A percentile compares a stretch with the other conserved stretches of the same genome.
phyloP scores from a whole-genome alignment of 2,113 vertebrate genomes.

The Hylia prasina region DNA sequence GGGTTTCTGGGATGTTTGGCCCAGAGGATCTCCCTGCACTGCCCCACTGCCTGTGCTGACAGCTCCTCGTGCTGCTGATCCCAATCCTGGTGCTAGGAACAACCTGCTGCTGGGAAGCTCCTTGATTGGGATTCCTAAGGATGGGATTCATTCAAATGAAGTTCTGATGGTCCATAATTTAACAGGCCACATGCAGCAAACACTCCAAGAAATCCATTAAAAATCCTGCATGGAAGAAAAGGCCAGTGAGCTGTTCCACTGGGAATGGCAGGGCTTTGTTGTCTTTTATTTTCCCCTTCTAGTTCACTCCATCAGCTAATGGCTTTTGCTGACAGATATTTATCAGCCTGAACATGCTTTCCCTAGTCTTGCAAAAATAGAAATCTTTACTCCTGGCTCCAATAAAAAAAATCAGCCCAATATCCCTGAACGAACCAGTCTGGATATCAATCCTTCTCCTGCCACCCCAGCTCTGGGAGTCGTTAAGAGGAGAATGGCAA shows the following conservation, averaged over 20 bases:
- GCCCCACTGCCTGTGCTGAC: neutral
- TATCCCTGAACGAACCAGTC: neutral
- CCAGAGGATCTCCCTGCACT: neutral
- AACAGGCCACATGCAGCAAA: neutral
- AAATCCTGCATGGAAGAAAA: neutral
- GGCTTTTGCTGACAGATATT: conserved; percentile 41
- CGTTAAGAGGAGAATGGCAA: neutral
- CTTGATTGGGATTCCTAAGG: neutral
- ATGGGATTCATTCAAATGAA: neutral
- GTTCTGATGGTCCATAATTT: neutral
- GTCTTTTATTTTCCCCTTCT: neutral
- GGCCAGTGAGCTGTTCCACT: neutral
- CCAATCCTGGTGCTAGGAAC: neutral
- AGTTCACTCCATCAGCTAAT: conserved; percentile 15
- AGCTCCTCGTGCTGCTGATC: neutral
- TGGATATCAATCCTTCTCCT: conserved; percentile 29
- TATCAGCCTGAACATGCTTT: conserved; percentile 30
- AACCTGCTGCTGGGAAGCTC: neutral
- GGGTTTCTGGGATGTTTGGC: neutral
- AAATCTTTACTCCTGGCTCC: conserved; percentile 26
- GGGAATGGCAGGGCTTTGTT: neutral
- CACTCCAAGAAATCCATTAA: neutral
- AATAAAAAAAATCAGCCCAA: conserved; percentile 12
- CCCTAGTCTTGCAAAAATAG: neutral
- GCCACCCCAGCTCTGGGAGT: conserved; percentile 26